phyloP scores from a whole-genome alignment of 2,797 vertebrate species.

The Mastacembelus armatus region DNA sequence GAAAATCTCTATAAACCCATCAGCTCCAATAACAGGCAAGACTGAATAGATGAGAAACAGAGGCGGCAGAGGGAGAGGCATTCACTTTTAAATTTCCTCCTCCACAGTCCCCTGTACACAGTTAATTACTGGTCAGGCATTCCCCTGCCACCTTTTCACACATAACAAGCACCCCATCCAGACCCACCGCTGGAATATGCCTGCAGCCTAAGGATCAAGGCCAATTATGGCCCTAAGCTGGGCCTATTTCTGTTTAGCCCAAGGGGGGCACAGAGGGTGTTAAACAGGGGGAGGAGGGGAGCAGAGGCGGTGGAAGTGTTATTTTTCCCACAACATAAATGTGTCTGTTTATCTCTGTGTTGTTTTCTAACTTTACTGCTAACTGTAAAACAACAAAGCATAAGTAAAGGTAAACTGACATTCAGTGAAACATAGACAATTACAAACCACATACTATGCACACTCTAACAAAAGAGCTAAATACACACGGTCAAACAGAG shows the following conservation, averaged over 20 bases:
- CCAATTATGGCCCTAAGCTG: slow-evolving; percentile 85
- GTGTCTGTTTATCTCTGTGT: slow-evolving; percentile 69
- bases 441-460: neutral
- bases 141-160: slow-evolving; percentile 90
- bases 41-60: slow-evolving; percentile 91
- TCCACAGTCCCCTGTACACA: slow-evolving; percentile 96
- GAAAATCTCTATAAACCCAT: slow-evolving; percentile 99
- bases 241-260: slow-evolving; percentile 84
- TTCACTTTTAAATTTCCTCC: slow-evolving; percentile 98
- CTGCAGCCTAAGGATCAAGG: slow-evolving; percentile 83
- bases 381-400: slow-evolving; percentile 44
- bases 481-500: slow-evolving; percentile 6
- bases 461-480: slow-evolving; percentile 1
- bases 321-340: slow-evolving; percentile 82
- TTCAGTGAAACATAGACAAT: slow-evolving; percentile 14
- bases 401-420: slow-evolving; percentile 16
- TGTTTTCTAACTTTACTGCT: slow-evolving; percentile 58
- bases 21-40: slow-evolving; percentile 94
- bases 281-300: slow-evolving; percentile 68
- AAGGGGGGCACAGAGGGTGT: slow-evolving; percentile 72
- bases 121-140: slow-evolving; percentile 93
- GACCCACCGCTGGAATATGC: slow-evolving; percentile 82
- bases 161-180: slow-evolving; percentile 81
- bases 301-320: slow-evolving; percentile 75
- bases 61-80: slow-evolving; percentile 86